Base-by-base conservation (phyloP, 2,113 vertebrate species). In the Oryzias woworae region DNA sequence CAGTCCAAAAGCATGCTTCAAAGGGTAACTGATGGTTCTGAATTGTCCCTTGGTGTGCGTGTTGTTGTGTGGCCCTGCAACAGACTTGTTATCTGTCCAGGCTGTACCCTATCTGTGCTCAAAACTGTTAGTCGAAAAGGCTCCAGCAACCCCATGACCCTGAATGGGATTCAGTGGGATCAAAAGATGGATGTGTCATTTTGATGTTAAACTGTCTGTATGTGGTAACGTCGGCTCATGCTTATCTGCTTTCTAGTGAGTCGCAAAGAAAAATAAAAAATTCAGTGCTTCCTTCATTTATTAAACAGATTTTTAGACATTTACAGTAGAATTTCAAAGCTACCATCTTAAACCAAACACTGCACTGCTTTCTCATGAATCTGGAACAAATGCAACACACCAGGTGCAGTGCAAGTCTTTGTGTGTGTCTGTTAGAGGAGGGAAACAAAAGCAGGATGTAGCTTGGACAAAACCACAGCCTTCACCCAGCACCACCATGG, bases 401-500 rank as follows among this genome's bases (percentile, higher is more conserved):
- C 59, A 58, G 58, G 44, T 64, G 45, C 62, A 66, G 59, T 53
- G 10, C 68, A 65, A 72, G 45, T 67, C 48, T 67, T 53, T 65
- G 51, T 70, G 47, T 59, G 46, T 3, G 36, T 66, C 17, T 48
- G 36, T 75, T 59, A 42, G 53, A 77, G 61, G 71, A 60, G 14
- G 64, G 24, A 64, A 53, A 91, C 88, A 91, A 88, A 88, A 71
- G 81, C 78, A 87, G 90, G 90, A 88, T 81, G 64, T 84, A 70
- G 62, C 66, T 48, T 64, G 66, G 69, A 50, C 71, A 17, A 69
- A 69, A 87, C 87, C 68, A 55, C 63, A 87, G 75, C 62, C 66
- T 74, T 66, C 69, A 60, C 78, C 42, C 69, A 80, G 81, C 83
- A 80, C 3, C 24, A 4, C 52, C 16, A 6, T 46, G 36, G n/a